These are phyloP conservation scores for Sitobion miscanthi DNA, from an alignment of 1,140 invertebrate species.

Conservation along the genomic window DNA sequence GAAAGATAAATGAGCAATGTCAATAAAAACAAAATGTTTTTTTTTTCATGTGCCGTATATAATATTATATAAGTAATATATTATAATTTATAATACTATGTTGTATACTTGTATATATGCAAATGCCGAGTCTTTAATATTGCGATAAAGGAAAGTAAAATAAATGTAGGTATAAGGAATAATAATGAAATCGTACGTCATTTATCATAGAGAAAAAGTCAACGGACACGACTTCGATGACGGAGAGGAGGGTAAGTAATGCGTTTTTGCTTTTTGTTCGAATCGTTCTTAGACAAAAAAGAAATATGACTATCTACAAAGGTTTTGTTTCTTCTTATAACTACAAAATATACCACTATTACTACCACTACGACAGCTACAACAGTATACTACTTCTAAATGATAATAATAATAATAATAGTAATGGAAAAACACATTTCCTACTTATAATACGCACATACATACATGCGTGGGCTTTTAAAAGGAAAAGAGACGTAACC, in stretches of 20 bases:
- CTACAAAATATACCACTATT: background rate
- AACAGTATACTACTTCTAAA: background rate
- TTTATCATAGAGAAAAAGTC: conserved; percentile 36
- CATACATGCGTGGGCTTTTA: background rate
- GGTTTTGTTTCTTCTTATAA: conserved; percentile 6
- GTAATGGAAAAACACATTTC: conserved; percentile 22
- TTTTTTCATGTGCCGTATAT: background rate
- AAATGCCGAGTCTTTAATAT: conserved; percentile 26
- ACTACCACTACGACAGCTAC: background rate
- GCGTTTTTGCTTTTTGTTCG: conserved; percentile 21
- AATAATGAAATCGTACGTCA: conserved; percentile 37
- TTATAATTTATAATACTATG: background rate
- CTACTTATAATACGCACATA: background rate
- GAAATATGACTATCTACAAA: conserved; percentile 24
- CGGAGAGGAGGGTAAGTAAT: conserved; percentile 12
- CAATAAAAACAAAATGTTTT: conserved; percentile 29
- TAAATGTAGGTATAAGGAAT: conserved; percentile 27
- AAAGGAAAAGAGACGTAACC: conserved; percentile 12
- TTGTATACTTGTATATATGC: background rate
- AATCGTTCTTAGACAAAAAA: conserved; percentile 20
- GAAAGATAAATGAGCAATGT: conserved; percentile 24
- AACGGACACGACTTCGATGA: conserved; percentile 2
- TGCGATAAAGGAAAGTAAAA: conserved; percentile 2
- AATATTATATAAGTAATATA: background rate
- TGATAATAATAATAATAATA: background rate